Base-by-base conservation (phyloP, 2,113 vertebrate species). In the Syrmaticus mikado region DNA sequence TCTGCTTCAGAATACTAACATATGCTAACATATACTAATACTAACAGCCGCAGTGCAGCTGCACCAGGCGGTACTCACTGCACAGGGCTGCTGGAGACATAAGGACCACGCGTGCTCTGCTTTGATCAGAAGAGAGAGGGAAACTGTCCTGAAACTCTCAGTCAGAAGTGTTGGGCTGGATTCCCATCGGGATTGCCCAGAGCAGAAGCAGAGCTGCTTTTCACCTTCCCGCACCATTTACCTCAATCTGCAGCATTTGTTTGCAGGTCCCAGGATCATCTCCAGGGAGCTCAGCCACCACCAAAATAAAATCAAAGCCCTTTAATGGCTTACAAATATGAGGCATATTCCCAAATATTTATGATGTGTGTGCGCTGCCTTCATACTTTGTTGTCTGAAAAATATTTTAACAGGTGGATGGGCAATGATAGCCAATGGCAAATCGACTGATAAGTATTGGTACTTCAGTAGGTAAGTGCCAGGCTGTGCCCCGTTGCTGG, bases 401-500 rank as follows among this genome's bases (percentile, higher is more conserved):
- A 86, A 55, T 67, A 81, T 84, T 95, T 93, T 65, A 95, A 86
- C 94, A 95, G 89, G 92, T 96, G 94, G 76, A 64, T 32, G 85
- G 60, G 73, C 82, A 82, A 13, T 0, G 0, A 20, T 10, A 62
- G 19, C 30, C 45, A 2, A 30, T n/a, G 41, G 71, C 5, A 2
- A 53, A 65, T 27, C 55, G 66, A 91, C 82, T 48, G 20, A 48
- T 8, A 16, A 79, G 16, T 8, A 48, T 0, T 8, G 58, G 62
- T 24, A 34, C 90, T 77, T 91, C n/a, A 43, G 22, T 92, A 97
- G 95, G 93, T 91, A 92, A 92, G 93, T 41, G 28, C 58, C 36
- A 9, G 38, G 65, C 89, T 79, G 67, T 16, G 58, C 67, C 88
- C 72, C 55, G 11, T 82, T 80, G 71, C 93, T 85, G 8, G 32